Evolutionary conservation across 2,797 vertebrate genomes (phyloP).

Genomic region (Neopelma chrysocephalum): DNA sequence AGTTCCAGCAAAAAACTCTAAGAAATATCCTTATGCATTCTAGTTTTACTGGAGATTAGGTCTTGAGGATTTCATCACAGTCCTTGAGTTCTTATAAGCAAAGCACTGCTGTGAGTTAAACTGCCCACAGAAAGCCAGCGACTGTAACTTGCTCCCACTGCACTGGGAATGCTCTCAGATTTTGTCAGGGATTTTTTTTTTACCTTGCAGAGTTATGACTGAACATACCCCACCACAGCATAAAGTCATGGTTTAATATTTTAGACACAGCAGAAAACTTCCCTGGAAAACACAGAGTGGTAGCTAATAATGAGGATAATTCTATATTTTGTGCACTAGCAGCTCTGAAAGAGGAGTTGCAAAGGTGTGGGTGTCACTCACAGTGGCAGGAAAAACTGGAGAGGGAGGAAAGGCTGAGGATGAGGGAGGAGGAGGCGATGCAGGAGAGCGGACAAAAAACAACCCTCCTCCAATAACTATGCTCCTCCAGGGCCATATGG

Average conservation of each 20-base stretch:
- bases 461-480: rapidly evolving
- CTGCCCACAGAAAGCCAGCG: not conserved
- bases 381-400: not conserved
- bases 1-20: not conserved
- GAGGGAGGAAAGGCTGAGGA: not conserved
- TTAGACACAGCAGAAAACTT: not conserved
- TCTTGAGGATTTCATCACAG: not conserved
- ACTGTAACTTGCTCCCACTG: not conserved
- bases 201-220: not conserved
- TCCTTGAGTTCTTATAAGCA: not conserved
- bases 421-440: not conserved
- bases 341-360: not conserved
- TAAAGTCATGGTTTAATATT: not conserved
- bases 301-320: not conserved
- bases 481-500: rapidly evolving
- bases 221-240: not conserved
- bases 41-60: not conserved
- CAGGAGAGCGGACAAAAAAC: not conserved
- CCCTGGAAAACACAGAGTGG: not conserved
- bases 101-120: not conserved
- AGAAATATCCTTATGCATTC: not conserved
- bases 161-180: not conserved
- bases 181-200: not conserved
- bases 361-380: not conserved
- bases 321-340: not conserved